A percentile compares a stretch with the other conserved stretches of the same genome.
phyloP scores from a whole-genome alignment of 2,888 invertebrate genomes.

The Ornithoptera priamus region DNA sequence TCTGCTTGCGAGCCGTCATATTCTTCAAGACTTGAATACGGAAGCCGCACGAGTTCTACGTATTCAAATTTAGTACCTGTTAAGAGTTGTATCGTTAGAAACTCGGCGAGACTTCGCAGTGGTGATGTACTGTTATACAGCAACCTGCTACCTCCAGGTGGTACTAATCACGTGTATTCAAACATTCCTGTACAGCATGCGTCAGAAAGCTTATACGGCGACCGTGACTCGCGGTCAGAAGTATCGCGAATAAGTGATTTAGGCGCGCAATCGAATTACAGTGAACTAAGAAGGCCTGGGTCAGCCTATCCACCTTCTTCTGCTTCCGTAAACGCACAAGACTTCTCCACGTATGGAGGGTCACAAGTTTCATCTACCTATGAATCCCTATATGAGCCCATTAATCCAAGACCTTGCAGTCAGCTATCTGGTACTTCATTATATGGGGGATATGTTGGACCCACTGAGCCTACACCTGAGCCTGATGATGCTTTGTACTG shows the following conservation, averaged over 20 bases:
- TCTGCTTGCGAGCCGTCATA: slow-evolving; percentile 88
- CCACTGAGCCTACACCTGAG: slow-evolving; percentile 91
- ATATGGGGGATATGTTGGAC: slow-evolving; percentile 81
- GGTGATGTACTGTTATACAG: slow-evolving; percentile 73
- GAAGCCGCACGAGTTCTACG: slow-evolving; percentile 71
- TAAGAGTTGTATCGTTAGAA: slow-evolving; percentile 75
- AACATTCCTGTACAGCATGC: slow-evolving; percentile 73
- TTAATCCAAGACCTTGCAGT: slow-evolving; percentile 81
- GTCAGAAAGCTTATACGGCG: slow-evolving; percentile 75
- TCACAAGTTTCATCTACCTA: slow-evolving; percentile 83
- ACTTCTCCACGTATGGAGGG: slow-evolving; percentile 79
- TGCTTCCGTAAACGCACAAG: slow-evolving; percentile 73
- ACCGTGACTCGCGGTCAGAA: slow-evolving; percentile 65
- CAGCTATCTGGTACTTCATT: slow-evolving; percentile 81
- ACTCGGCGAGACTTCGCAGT: slow-evolving; percentile 62
- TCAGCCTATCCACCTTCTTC: slow-evolving; percentile 79
- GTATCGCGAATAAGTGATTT: slow-evolving; percentile 73
- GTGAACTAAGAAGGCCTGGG: slow-evolving; percentile 80
- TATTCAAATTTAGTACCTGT: slow-evolving; percentile 76
- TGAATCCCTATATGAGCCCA: slow-evolving; percentile 83
- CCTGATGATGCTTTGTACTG: slow-evolving; percentile 85
- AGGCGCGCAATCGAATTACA: slow-evolving; percentile 82
- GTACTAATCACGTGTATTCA: slow-evolving; percentile 74
- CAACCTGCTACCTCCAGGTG: slow-evolving; percentile 72
- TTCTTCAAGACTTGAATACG: slow-evolving; percentile 84